Evolutionary conservation across 2,888 invertebrate species (phyloP), one percentile per base, ranked within the genome.

Genomic region (Noctua pronuba): DNA sequence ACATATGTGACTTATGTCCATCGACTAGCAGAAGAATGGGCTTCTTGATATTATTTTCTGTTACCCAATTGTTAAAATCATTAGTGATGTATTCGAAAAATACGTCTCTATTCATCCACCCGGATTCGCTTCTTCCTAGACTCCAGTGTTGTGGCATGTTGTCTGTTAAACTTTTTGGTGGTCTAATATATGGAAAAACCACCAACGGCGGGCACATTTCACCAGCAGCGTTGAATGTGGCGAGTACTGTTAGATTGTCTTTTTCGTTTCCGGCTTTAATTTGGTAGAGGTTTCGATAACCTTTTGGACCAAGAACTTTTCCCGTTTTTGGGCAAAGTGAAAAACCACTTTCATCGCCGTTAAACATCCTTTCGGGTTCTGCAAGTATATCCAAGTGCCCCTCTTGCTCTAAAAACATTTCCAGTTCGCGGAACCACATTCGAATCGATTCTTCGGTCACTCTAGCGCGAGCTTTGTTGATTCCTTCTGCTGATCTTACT

Each of bases 21-120:
- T 90, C 90, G 24, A 89, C 73, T 2, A 90, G 76, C 52, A 89
- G 66, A 38, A 88, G 68, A 31, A 90, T 55, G 2, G 89, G 86
- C 67, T 84, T 85, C 71, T 79, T 52, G 52, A 52, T 52, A 7
- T 52, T 52, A 52, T 52, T 52, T 52, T 52, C 52, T 52, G 52
- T 52, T 24, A 46, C 5, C 46, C 24, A 52, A 52, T 52, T 52
- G 24, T 52, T 52, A 7, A 52, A 52, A 52, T 52, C 52, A n/a
- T n/a, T n/a, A n/a, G 52, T 52, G 52, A 52, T 52, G 52, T 52
- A 52, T 52, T 52, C 52, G 52, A 52, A 52, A 8, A 52, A 52
- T 52, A 52, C 24, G 8, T 52, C 52, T 52, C 52, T 24, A 85
- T 83, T 64, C 87, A 87, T 89, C 88, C 88, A 88, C 21, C 89